Conservation (phyloP, 2,113 vertebrate genomes). For the Cryptomyrus ogoouensis region DNA sequence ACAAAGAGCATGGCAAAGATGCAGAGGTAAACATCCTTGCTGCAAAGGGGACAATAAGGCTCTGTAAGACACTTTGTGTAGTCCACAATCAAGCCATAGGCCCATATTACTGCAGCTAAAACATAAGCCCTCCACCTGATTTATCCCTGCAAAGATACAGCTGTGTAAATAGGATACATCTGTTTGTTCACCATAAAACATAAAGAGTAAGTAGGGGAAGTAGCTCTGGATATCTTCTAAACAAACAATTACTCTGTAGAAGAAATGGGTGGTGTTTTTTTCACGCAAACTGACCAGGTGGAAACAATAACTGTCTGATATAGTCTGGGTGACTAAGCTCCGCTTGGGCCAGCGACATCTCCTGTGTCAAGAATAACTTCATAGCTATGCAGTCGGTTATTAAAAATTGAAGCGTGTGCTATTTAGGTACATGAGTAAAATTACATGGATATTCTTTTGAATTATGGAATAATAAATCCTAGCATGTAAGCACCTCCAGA, state of each 20-base stretch:
- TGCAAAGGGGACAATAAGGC: not conserved
- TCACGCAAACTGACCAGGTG: conserved; percentile 1
- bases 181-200: conserved; percentile 4
- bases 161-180: conserved; percentile 23
- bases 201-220: conserved; percentile 1
- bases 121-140: conserved; percentile 13
- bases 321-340: not conserved
- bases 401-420: not conserved
- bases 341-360: not conserved
- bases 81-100: not conserved
- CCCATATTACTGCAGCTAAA: not conserved
- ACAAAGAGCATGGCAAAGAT: not conserved
- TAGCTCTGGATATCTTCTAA: conserved; percentile 4
- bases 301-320: not conserved
- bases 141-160: conserved; percentile 15
- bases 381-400: not conserved
- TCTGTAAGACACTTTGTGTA: not conserved
- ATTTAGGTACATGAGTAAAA: not conserved
- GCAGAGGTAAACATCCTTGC: not conserved
- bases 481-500: not conserved
- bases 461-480: not conserved
- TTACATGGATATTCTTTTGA: not conserved
- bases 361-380: not conserved
- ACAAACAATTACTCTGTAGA: not conserved
- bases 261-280: not conserved